phyloP scores from a whole-genome alignment of 2,888 invertebrate genomes.

The Drosophila nigritarsus region DNA sequence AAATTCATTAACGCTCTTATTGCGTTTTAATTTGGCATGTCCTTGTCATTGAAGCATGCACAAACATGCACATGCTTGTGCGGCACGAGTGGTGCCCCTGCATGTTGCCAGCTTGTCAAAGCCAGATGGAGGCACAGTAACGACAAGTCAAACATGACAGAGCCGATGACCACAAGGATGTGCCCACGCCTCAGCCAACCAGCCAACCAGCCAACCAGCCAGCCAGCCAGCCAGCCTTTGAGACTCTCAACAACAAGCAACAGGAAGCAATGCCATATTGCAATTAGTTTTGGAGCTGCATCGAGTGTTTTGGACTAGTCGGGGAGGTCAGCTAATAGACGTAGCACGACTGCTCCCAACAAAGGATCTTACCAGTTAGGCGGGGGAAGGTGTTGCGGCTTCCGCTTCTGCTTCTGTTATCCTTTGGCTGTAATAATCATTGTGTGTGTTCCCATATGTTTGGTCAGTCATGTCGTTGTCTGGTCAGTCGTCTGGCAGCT shows the following conservation, averaged over 20 bases:
- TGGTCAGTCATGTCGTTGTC: conserved; percentile 19
- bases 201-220: neutral
- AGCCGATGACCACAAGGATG: conserved; percentile 52
- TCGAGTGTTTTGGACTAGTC: conserved; percentile 47
- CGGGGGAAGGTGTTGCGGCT: neutral
- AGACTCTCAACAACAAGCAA: conserved; percentile 34
- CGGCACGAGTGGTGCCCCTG: conserved; percentile 13
- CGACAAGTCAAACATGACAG: conserved; percentile 65
- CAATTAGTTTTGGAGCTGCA: conserved; percentile 67
- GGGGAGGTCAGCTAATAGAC: conserved; percentile 67
- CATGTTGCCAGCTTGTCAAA: conserved; percentile 74
- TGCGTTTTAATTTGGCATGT: conserved; percentile 79
- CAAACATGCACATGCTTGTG: conserved; percentile 71
- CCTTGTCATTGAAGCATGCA: conserved; percentile 73
- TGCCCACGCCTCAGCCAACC: conserved; percentile 7
- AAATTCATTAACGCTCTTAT: conserved; percentile 77
- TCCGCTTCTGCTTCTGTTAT: conserved; percentile 23
- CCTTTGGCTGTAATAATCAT: conserved; percentile 58
- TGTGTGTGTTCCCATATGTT: conserved; percentile 26
- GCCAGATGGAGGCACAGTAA: conserved; percentile 20
- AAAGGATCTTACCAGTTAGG: conserved; percentile 32
- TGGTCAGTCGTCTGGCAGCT: conserved; percentile 60
- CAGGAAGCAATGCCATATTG: conserved; percentile 75
- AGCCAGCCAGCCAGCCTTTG: neutral
- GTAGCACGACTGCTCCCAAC: conserved; percentile 35